Base-by-base conservation (phyloP, 2,888 invertebrate species). In the Tanypteryx hageni region DNA sequence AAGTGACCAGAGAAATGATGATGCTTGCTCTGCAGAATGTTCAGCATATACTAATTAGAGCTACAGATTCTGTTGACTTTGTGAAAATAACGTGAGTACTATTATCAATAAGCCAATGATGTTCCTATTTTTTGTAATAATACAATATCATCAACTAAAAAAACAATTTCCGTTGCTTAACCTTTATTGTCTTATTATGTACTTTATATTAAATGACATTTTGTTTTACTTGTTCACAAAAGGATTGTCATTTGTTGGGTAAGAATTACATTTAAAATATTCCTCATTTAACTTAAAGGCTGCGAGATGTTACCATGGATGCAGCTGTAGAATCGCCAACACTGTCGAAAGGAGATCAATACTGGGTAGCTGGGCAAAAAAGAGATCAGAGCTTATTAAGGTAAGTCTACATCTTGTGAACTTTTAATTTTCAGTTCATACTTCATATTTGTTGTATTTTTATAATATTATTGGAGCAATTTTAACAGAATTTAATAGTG, bases 21-120 rank as follows among this genome's bases (percentile, higher is more conserved):
- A 99, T 99, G 99, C 96, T 98, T n/a, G 98, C 98, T 0, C 96
- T 99, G 93, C 98, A 99, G 94, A 97, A 98, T 94, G 95, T 99
- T 0, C 97, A 98, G 93, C 97, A 97, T 93, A 96, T 99, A 93
- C 96, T 98, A 84, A 95, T 99, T 82, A 96, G 98, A 91, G 98
- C 97, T 2, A 96, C 97, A 0, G 96, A 96, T 92, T 96, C 96
- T 93, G 95, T 96, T 0, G 96, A 97, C 93, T 96, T 92, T 96
- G 93, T 95, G 95, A 64, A 64, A 92, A 96, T 96, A 91, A 95
- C 95, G 97, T 97, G 95, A 94, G 95, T 93, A 68, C 5, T 44
- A 44, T 44, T 44, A 44, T 44, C 44, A 44, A 44, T 44, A 44
- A 44, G 44, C 1, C 44, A 59, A 11, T 92, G 68, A 92, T 85